A percentile compares a stretch with the other conserved stretches of the same genome.
Evolutionary conservation across 2,888 invertebrate species (phyloP).

Genomic region (Phytoseiulus persimilis): DNA sequence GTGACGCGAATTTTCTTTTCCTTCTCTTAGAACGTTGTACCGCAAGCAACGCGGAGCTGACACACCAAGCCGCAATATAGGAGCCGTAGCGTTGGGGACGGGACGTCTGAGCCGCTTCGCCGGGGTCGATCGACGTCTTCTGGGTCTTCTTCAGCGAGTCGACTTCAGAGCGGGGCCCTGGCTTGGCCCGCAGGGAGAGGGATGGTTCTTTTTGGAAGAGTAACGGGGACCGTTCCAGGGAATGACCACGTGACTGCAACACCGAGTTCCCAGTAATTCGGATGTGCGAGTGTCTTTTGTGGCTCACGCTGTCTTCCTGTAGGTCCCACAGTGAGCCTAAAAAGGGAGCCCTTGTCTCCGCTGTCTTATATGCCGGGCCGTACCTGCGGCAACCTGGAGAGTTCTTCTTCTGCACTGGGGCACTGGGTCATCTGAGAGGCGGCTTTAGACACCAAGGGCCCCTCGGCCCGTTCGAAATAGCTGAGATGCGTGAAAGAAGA

Average conservation of each 20-base stretch:
- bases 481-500: neutral
- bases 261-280: neutral
- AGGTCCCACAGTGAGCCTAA: neutral
- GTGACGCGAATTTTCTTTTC: neutral
- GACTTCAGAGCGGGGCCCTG: neutral
- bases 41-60: neutral
- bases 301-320: neutral
- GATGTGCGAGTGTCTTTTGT: neutral
- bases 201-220: neutral
- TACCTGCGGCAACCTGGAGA: neutral
- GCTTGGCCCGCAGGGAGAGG: neutral
- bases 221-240: neutral
- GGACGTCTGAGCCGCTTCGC: neutral
- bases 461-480: neutral
- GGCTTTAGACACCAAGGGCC: neutral
- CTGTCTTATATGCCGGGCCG: neutral
- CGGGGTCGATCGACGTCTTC: neutral
- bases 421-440: neutral
- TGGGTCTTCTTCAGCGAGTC: neutral
- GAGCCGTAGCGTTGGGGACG: neutral
- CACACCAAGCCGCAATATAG: neutral
- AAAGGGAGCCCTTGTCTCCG: neutral
- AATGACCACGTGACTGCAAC: neutral
- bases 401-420: neutral
- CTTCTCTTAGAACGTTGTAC: neutral